A percentile compares a stretch with the other conserved stretches of the same genome.
Conservation (phyloP, 53 echinoderm and acorn worm genomes). For the Actinopyga echinites region DNA sequence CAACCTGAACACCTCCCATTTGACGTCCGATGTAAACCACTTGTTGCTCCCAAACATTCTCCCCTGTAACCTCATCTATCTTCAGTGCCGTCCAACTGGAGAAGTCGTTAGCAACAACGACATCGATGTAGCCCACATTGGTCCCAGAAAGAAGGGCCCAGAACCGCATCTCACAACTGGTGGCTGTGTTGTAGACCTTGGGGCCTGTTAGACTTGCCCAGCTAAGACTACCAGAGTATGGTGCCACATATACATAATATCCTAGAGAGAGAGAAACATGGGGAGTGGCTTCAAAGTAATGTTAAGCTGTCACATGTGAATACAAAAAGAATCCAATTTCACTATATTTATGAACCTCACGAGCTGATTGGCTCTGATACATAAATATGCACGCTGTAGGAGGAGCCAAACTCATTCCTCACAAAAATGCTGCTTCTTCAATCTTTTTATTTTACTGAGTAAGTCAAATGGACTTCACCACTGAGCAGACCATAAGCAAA, state of each 20-base stretch:
- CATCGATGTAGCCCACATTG: conserved; percentile 62
- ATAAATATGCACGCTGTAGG: too few species aligned
- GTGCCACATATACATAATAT: conserved; percentile 86
- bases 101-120: conserved; percentile 41
- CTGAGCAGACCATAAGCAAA: too few species aligned
- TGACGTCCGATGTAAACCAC: conserved; percentile 10
- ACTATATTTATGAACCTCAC: too few species aligned
- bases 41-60: conserved; percentile 16
- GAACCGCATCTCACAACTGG: conserved; percentile 81
- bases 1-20: conserved; percentile 18
- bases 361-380: too few species aligned
- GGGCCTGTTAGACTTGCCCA: conserved; percentile 68
- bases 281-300: too few species aligned
- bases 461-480: too few species aligned
- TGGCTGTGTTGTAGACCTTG: conserved; percentile 65
- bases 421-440: too few species aligned
- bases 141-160: conserved; percentile 72
- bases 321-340: too few species aligned
- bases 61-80: not conserved
- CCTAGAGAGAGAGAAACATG: conserved; percentile 56
- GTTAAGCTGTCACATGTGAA: too few species aligned
- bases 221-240: conserved; percentile 43
- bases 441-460: too few species aligned
- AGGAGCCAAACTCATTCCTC: too few species aligned
- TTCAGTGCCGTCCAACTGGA: conserved; percentile 23